Evolutionary conservation across 2,888 invertebrate species (phyloP), one percentile per base, ranked within the genome.

Genomic region (Beris morrisii): DNA sequence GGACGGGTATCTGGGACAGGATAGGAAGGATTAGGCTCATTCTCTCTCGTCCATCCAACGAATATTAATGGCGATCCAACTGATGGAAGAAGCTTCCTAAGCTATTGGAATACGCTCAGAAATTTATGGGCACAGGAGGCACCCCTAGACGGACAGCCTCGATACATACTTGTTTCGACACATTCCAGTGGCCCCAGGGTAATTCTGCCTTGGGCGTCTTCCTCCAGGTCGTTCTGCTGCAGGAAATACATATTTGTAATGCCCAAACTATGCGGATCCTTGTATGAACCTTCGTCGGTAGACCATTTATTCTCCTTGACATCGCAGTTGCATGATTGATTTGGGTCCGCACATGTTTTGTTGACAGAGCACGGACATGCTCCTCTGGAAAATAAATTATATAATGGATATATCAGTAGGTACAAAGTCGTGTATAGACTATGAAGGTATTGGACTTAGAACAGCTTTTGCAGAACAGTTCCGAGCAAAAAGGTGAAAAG

Each of bases 121-220:
- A 53, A 53, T 53, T 53, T 13, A 50, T n/a, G 15, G 38, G 38
- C 3, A 38, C 9, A 38, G 38, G 38, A 7, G 48, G 5, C 5
- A 2, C 12, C 12, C n/a, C 6, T 48, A 48, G 48, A 9, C n/a
- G n/a, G 44, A 12, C 44, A 44, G 44, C 44, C 9, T 44, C n/a
- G 44, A 56, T 67, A 83, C 89, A 85, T 82, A 95, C 95, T 94
- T 67, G 95, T 95, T 84, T 95, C 95, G 64, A 95, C 94, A 81
- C 96, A 97, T 80, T 94, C 93, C 72, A 97, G 82, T 1, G 95
- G 93, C 4, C 95, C 95, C 61, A 96, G 81, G 1, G 95, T 95
- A 56, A 97, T 92, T 72, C 93, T 84, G 1, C 93, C 94, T 72
- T 91, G 88, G 2, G 93, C 92, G 76, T 93, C 91, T 71, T 89